Evolutionary conservation across 2,797 vertebrate species (phyloP), one percentile per base, ranked within the genome.

Genomic region (Melanogrammus aeglefinus): DNA sequence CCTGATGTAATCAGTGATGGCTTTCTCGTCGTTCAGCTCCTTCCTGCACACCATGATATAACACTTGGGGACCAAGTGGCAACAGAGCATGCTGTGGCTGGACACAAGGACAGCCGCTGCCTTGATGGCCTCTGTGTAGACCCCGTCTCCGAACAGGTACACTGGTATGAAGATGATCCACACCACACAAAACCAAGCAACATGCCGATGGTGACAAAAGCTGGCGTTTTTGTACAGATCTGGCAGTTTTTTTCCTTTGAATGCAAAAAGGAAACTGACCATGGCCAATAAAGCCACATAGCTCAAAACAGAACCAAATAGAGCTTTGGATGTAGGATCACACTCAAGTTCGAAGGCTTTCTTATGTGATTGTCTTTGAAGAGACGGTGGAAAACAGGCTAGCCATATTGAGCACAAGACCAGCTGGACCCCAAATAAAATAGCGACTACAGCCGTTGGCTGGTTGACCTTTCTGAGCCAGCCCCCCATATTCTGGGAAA

Each of bases 191-290:
- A 77, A 87, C 91, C 44, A 94, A 94, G 81, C 44, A 91, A 24
- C 91, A 93, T 94, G n/a, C 91, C 91, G 16, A 86, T 77, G 73
- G 72, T 70, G 80, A 91, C 73, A 35, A 35, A 86, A 84, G 38
- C 44, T 79, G 6, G 88, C 88, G 71, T 93, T 92, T 75, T 90
- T 93, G 44, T 94, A 94, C 79, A 91, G 57, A 80, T 92, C 93
- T 2, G 91, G 92, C 74, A 93, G 31, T 33, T 33, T 33, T 33
- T 33, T 33, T 33, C 31, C 31, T 33, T 33, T 33, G 31, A 33
- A 33, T 33, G 31, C 31, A 33, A 33, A 33, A 33, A 33, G 31
- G 31, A 33, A 33, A 33, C 31, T 33, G 31, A 33, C 31, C 4
- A 33, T 0, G 31, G 31, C 31, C 31, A 33, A 33, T 33, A 33